Conservation (phyloP, 2,888 invertebrate species). For the Meteorus cinctellus region DNA sequence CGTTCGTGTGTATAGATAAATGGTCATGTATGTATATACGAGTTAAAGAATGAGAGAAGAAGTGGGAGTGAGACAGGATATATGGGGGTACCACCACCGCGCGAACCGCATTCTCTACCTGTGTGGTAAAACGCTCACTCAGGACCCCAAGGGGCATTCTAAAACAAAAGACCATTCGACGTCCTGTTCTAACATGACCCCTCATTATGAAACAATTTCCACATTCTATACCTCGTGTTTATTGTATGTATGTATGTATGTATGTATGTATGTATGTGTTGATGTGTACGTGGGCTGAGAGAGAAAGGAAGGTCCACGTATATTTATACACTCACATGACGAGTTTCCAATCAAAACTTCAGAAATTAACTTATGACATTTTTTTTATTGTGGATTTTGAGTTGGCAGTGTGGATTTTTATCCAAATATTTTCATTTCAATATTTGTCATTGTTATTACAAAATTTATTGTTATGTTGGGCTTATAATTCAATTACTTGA, state of each 20-base stretch:
- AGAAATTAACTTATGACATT: too few species aligned
- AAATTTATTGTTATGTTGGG: too few species aligned
- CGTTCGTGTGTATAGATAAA: too few species aligned
- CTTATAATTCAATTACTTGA: too few species aligned
- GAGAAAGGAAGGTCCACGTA: slow-evolving; percentile 23
- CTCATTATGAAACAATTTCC: slow-evolving; percentile 66
- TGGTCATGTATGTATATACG: neutral
- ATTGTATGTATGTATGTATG: neutral
- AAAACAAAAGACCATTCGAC: slow-evolving; percentile 62
- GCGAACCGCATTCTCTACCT: slow-evolving; percentile 67
- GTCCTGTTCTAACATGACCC: slow-evolving; percentile 61
- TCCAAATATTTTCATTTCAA: too few species aligned
- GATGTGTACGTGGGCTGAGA: neutral
- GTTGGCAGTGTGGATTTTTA: too few species aligned
- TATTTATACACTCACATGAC: slow-evolving; percentile 13
- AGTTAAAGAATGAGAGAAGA: slow-evolving; percentile 15
- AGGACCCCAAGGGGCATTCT: slow-evolving; percentile 65
- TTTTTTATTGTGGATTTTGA: too few species aligned
- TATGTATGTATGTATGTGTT: neutral
- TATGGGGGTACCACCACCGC: slow-evolving; percentile 31
- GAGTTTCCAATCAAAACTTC: neutral
- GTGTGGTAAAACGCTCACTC: slow-evolving; percentile 64
- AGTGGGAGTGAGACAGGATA: slow-evolving; percentile 1
- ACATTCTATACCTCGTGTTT: slow-evolving; percentile 27
- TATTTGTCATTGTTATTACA: too few species aligned